These are phyloP conservation scores for Platycheirus rosarum DNA, from an alignment of 2,888 invertebrate species.

Conservation along the genomic window DNA sequence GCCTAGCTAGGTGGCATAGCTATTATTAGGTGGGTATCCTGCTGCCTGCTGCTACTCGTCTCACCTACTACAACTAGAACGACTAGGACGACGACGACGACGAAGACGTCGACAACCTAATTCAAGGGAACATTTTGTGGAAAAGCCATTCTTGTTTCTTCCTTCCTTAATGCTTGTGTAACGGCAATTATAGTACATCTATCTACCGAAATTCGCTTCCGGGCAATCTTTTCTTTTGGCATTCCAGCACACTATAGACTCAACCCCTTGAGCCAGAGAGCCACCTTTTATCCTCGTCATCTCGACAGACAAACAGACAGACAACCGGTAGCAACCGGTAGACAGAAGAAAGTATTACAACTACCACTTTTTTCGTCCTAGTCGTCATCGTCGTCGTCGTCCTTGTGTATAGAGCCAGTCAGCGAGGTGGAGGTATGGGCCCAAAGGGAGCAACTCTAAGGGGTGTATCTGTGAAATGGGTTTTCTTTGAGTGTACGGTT, in stretches of 20 bases:
- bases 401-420: no score
- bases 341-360: constrained; percentile 39
- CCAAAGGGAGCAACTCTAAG: constrained; percentile 9
- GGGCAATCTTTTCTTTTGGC: constrained; percentile 73
- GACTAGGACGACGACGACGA: constrained; percentile 20
- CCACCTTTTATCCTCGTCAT: neutral
- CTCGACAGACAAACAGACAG: constrained; percentile 1
- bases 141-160: constrained; percentile 73
- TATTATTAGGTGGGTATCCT: no score
- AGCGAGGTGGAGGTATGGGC: constrained; percentile 15
- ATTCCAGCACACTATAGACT: constrained; percentile 31
- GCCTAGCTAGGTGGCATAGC: no score
- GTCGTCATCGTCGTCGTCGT: no score
- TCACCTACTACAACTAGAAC: no score
- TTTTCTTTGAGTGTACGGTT: constrained; percentile 52
- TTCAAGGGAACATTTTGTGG: constrained; percentile 69
- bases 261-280: constrained; percentile 24
- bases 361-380: constrained; percentile 21
- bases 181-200: constrained; percentile 74
- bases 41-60: no score
- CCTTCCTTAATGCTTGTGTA: constrained; percentile 73
- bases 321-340: constrained; percentile 43
- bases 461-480: constrained; percentile 25
- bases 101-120: constrained; percentile 57
- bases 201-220: constrained; percentile 71